phyloP scores from a whole-genome alignment of 1,140 invertebrate species.

The Conus betulinus region DNA sequence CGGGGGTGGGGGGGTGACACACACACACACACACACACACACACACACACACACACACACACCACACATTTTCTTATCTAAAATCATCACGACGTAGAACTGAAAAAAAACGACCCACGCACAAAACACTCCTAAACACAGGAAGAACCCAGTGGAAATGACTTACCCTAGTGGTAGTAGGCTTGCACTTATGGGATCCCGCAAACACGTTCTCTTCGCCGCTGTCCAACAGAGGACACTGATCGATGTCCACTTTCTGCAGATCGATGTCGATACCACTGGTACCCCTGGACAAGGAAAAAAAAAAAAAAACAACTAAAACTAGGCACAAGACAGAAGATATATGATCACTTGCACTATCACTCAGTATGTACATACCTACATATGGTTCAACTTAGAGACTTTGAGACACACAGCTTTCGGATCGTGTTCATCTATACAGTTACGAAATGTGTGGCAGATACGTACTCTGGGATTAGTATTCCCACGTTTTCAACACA shows the following conservation, averaged over 20 bases:
- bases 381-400: neutral
- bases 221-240: conserved; percentile 88
- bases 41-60: too few relatives aligned
- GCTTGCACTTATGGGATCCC: conserved; percentile 95
- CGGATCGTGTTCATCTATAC: too few relatives aligned
- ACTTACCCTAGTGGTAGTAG: conserved; percentile 79
- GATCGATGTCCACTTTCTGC: conserved; percentile 95
- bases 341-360: neutral
- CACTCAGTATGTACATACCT: neutral
- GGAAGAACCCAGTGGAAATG: neutral
- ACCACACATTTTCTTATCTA: too few relatives aligned
- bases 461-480: neutral
- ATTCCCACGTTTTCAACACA: neutral
- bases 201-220: conserved; percentile 93
- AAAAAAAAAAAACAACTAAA: neutral
- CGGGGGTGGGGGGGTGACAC: too few relatives aligned
- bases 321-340: neutral
- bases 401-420: neutral
- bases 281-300: conserved; percentile 85
- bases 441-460: neutral
- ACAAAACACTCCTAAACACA: conserved; percentile 2
- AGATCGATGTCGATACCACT: conserved; percentile 97
- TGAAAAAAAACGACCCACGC: neutral
- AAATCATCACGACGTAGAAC: too few relatives aligned
- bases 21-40: too few relatives aligned